Conservation (phyloP, 2,797 vertebrate genomes). For the Chelmon rostratus region DNA sequence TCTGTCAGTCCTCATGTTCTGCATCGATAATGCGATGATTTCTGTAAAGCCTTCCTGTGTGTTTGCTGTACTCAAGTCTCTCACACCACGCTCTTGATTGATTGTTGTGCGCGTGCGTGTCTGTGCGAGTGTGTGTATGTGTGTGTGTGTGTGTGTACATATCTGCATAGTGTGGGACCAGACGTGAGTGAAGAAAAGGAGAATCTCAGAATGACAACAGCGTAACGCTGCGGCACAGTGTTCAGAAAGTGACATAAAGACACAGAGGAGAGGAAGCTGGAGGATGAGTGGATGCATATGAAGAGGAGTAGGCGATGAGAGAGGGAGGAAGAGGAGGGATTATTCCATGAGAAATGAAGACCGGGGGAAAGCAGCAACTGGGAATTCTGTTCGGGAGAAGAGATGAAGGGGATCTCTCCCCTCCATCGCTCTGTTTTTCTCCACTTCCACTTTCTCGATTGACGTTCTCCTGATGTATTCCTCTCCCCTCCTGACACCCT, state of each 20-base stretch:
- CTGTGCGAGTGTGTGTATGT: conserved; percentile 1
- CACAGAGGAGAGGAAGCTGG: conserved; percentile 1
- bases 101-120: background rate
- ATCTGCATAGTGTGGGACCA: conserved; percentile 13
- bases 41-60: conserved; percentile 19
- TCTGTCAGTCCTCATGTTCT: conserved; percentile 10
- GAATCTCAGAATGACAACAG: conserved; percentile 48
- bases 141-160: conserved; percentile 1
- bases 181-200: conserved; percentile 23
- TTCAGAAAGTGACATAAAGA: conserved; percentile 25
- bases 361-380: background rate
- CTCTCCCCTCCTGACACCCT: background rate
- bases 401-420: background rate
- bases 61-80: conserved; percentile 26
- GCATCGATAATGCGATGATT: conserved; percentile 51
- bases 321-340: conserved; percentile 16
- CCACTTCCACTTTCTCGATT: background rate
- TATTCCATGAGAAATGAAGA: conserved; percentile 5
- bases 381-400: conserved; percentile 7
- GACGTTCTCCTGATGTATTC: background rate
- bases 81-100: conserved; percentile 2
- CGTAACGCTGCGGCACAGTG: conserved; percentile 44
- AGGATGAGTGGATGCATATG: conserved; percentile 5
- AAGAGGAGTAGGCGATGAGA: conserved; percentile 28
- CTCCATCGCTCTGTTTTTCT: background rate